Conservation (phyloP, 2,888 invertebrate species). For the Ferdinandea cuprea region DNA sequence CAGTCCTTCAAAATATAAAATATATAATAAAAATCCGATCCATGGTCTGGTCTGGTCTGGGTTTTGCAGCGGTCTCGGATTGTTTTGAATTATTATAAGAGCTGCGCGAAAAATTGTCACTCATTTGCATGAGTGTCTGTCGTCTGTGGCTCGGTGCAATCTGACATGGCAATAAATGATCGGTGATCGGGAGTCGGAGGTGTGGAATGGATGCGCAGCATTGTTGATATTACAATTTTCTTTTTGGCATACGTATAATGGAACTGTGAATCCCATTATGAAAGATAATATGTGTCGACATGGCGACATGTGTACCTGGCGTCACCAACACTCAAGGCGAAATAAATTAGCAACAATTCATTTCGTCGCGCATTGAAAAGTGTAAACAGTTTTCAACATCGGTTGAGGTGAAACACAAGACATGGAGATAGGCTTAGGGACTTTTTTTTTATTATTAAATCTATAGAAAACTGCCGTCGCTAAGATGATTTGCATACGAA, state of each 20-base stretch:
- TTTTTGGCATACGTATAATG: background rate
- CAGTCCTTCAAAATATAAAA: conserved; percentile 22
- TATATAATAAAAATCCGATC: background rate
- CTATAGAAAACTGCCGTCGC: background rate
- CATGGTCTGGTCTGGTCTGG: conserved; percentile 11
- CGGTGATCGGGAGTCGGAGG: conserved; percentile 27
- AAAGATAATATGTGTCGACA: conserved; percentile 57
- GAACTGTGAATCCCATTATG: conserved; percentile 58
- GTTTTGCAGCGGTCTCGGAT: conserved; percentile 8
- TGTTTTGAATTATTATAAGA: conserved; percentile 47
- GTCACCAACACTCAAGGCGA: conserved; percentile 63
- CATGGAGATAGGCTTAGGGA: background rate
- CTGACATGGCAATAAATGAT: conserved; percentile 30
- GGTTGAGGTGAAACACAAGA: background rate
- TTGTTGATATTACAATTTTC: conserved; percentile 35
- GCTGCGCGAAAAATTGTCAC: conserved; percentile 58
- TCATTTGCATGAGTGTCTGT: conserved; percentile 72
- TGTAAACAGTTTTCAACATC: conserved; percentile 43
- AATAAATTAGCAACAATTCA: conserved; percentile 56
- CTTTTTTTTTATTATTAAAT: conserved; percentile 9
- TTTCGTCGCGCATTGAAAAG: conserved; percentile 3
- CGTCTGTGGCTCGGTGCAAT: conserved; percentile 7
- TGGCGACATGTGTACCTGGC: conserved; percentile 70
- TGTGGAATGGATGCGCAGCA: conserved; percentile 23
- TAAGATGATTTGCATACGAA: conserved; percentile 29